Base-by-base conservation (phyloP, 2,113 vertebrate genomes). In the Chaenocephalus aceratus region DNA sequence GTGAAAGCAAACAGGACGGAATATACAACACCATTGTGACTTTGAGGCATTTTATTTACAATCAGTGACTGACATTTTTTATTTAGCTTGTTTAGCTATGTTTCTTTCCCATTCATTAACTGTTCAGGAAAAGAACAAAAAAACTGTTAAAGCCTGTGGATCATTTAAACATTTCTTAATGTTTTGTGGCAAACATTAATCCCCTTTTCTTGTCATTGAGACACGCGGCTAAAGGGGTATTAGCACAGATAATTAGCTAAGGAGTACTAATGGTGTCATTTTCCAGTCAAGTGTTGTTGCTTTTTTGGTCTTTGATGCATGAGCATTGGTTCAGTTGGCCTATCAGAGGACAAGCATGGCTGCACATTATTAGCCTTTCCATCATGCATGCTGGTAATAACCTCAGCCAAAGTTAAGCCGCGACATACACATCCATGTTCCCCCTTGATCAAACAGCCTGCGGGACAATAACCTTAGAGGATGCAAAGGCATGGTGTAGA, bases 221-320 rank as follows among this genome's bases (percentile, higher is more conserved):
- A 75, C 69, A 79, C 4, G 5, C 59, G 58, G 71, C 77, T 80
- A 59, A 51, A 83, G 75, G 77, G 67, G 26, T 58, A 88, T 81
- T 80, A 81, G 44, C 34, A 10, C 52, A 65, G 70, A 74, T 82
- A 84, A 91, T 88, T 91, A 88, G 64, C 80, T 56, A 44, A 71
- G 68, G 48, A 77, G 77, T 68, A 74, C 63, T 83, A 77, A 85
- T 79, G 67, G 64, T 86, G 72, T 73, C 63, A 82, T 85, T 77
- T 83, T 70, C 49, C 46, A 72, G 61, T 65, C 41, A 67, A 52
- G 77, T 66, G 56, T 57, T 64, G 36, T 80, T 58, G 54, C 59
- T 21, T 18, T 30, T 10, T 61, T 74, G 63, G 36, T 65, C 57
- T 76, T 41, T 72, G 78, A 78, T 76, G 72, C 53, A 77, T 75